Base-by-base conservation (phyloP, 2,797 vertebrate species). In the Onychomys arenicola region DNA sequence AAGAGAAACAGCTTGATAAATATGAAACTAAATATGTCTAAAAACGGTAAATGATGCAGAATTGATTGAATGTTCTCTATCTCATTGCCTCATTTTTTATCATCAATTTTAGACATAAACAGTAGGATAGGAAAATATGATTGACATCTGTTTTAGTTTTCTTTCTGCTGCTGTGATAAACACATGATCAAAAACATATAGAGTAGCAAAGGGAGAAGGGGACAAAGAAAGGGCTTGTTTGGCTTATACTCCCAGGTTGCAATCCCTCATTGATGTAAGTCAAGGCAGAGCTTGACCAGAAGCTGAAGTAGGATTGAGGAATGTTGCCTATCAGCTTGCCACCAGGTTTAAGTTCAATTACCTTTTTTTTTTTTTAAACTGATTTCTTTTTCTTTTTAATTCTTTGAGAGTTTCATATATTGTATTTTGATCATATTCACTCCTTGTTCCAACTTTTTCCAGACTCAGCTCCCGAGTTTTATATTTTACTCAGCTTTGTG, bases 31-130 rank as follows among this genome's bases (percentile, higher is more conserved):
- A 96, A 89, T 89, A 96, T 92, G 92, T 97, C 97, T 88, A 96
- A 43, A 95, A 96, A 91, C 77, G 95, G 78, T 90, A 96, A 85
- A 61, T 95, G 96, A 89, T 71, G 55, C 23, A 87, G 61, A 93
- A 77, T 81, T 95, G 81, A 98, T 94, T 84, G 63, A 89, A 95
- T 69, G 82, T 65, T 83, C 95, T 96, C 91, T 96, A 83, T 97
- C 81, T 97, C 91, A 88, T 96, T 96, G 96, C 3, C 91, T 95
- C 94, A 63, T 82, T 80, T 97, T 96, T 96, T 87, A 71, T 89
- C 94, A 88, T 81, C 27, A 90, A 49, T 84, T 29, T 83, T 80
- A 63, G 34, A 92, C 82, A 92, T 61, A 40, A 61, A 61, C 11
- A 90, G 21, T 16, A 96, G 10, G 46, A 49, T 40, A 81, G 76